These are phyloP conservation scores for Pollicipes pollicipes DNA, from an alignment of 1,140 invertebrate species.

Conservation along the genomic window DNA sequence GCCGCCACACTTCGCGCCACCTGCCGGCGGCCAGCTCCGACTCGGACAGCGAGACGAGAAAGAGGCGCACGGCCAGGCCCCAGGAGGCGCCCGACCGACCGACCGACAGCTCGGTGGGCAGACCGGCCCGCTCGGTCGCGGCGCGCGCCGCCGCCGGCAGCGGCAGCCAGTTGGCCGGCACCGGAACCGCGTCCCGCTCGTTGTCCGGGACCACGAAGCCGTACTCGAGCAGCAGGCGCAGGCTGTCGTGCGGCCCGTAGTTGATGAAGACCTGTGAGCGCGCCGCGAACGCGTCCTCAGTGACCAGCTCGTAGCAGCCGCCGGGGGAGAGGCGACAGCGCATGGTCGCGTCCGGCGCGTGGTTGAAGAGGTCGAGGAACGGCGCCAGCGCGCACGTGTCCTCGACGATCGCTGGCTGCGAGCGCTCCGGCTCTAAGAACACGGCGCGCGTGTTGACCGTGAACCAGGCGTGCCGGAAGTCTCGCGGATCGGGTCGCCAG, in stretches of 20 bases:
- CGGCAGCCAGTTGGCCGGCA: no score
- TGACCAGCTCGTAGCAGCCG: slow-evolving; percentile 36
- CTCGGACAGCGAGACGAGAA: background rate
- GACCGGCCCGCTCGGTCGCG: no score
- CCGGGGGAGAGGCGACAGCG: slow-evolving; percentile 27
- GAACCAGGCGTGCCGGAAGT: slow-evolving; percentile 38
- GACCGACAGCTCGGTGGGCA: slow-evolving; percentile 8
- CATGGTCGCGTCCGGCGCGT: slow-evolving; percentile 41
- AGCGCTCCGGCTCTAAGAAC: slow-evolving; percentile 23
- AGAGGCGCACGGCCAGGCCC: background rate
- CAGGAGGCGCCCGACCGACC: no score
- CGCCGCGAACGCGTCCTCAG: slow-evolving; percentile 28
- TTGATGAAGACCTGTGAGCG: slow-evolving; percentile 51
- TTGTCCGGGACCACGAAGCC: slow-evolving; percentile 49
- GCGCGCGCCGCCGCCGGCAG: slow-evolving; percentile 33
- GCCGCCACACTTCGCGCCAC: slow-evolving; percentile 3
- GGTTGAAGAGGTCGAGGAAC: slow-evolving; percentile 55
- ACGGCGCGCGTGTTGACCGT: slow-evolving; percentile 58
- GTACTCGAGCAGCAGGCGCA: slow-evolving; percentile 49
- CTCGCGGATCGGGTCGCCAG: slow-evolving; percentile 18
- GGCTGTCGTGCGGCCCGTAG: slow-evolving; percentile 43
- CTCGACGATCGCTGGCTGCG: slow-evolving; percentile 21
- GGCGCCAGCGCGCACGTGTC: slow-evolving; percentile 49
- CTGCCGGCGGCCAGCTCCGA: background rate
- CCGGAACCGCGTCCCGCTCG: no score